Percentiles rank a stretch among this genome's conserved stretches.
These are phyloP conservation scores for Chaetophractus vellerosus DNA, from an alignment of 2,797 vertebrate genomes.

Conservation along the genomic window DNA sequence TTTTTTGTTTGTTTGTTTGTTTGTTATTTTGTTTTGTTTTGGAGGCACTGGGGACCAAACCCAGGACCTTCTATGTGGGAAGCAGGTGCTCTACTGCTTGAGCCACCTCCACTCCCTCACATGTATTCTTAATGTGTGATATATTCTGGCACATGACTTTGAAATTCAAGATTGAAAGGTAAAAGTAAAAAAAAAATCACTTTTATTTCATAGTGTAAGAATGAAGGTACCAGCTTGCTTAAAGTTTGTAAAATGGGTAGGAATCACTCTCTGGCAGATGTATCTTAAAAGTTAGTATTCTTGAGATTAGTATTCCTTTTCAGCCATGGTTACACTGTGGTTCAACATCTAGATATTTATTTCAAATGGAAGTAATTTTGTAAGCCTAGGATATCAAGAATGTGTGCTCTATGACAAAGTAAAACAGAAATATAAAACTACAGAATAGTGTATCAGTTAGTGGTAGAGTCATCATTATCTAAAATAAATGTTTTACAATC, in stretches of 20 bases:
- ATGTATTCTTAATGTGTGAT: slow-evolving; percentile 36
- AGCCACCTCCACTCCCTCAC: too few relatives aligned
- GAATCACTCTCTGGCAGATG: slow-evolving; percentile 24
- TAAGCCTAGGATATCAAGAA: not conserved
- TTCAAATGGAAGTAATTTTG: slow-evolving; percentile 52
- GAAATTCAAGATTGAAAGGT: slow-evolving; percentile 25
- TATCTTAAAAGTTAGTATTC: slow-evolving; percentile 60
- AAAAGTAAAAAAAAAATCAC: not conserved
- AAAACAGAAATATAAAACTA: slow-evolving; percentile 38
- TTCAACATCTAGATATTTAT: slow-evolving; percentile 62
- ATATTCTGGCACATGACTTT: slow-evolving; percentile 32
- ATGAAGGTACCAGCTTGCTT: not conserved
- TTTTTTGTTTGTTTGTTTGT: too few relatives aligned
- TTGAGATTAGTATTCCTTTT: slow-evolving; percentile 50
- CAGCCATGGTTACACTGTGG: not conserved
- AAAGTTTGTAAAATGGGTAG: slow-evolving; percentile 57
- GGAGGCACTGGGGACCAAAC: too few relatives aligned
- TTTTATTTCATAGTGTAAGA: slow-evolving; percentile 51
- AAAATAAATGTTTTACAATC: slow-evolving; percentile 38
- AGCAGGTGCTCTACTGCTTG: too few relatives aligned
- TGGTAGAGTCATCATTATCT: slow-evolving; percentile 6
- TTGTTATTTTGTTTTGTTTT: too few relatives aligned
- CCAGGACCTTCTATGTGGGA: too few relatives aligned
- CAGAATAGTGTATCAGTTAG: not conserved
- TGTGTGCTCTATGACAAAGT: not conserved